Evolutionary conservation across 2,888 invertebrate species (phyloP).

Genomic region (Dusona sp.): DNA sequence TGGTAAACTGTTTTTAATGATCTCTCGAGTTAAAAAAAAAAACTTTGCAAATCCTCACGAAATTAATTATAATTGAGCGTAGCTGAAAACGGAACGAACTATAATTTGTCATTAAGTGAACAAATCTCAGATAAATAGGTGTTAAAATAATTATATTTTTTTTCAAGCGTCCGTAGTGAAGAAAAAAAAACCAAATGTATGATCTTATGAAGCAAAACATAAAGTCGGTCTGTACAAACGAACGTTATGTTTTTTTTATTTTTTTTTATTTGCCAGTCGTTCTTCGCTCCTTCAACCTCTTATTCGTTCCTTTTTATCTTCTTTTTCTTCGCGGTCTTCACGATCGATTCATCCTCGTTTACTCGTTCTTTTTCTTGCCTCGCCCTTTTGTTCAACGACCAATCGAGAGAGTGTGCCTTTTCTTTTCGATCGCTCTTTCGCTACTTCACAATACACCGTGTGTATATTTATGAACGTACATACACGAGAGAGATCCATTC

Average conservation of each 20-base stretch:
- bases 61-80: constrained; percentile 11
- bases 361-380: constrained; percentile 22
- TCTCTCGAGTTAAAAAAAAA: not conserved
- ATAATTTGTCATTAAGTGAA: constrained; percentile 12
- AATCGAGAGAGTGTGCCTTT: constrained; percentile 31
- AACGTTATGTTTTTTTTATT: constrained; percentile 29
- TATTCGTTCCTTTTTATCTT: constrained; percentile 8
- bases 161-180: not conserved
- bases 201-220: constrained; percentile 34
- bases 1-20: constrained; percentile 28
- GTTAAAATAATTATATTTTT: not conserved
- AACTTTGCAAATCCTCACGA: constrained; percentile 1
- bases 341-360: constrained; percentile 56
- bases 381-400: constrained; percentile 52
- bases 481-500: constrained; percentile 30
- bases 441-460: constrained; percentile 29
- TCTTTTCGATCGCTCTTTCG: constrained; percentile 47
- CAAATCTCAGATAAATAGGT: constrained; percentile 10
- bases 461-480: constrained; percentile 33
- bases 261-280: constrained; percentile 29
- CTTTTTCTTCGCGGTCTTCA: constrained; percentile 36
- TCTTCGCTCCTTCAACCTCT: constrained; percentile 42
- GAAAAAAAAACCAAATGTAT: constrained; percentile 5
- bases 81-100: constrained; percentile 6
- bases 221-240: constrained; percentile 45